Base-by-base conservation (phyloP, 2,113 vertebrate species). In the Hirundichthys speculiger region DNA sequence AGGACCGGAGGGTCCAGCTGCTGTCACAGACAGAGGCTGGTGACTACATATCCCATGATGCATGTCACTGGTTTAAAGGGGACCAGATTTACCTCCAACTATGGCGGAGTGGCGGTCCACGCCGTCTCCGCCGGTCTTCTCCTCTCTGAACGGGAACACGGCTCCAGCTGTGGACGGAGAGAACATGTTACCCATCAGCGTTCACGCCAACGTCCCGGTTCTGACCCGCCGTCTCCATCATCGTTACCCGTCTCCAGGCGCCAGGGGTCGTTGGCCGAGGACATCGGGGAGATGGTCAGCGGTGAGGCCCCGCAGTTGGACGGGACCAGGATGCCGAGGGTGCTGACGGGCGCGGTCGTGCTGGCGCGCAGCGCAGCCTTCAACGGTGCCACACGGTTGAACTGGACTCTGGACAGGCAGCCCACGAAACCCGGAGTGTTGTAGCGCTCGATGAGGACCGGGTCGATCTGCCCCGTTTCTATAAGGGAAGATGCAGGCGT, bases 301-400 rank as follows among this genome's bases (percentile, higher is more conserved):
- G 98, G 96, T 19, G 94, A 94, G 1, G 98, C 96, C 48, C 96
- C 97, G 8, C 97, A 99, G 86, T 98, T 99, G 76, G 97, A 99
- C 47, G 98, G 96, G 15, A 99, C 95, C 70, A 99, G 89, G 21
- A 96, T 94, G 11, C 97, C 97, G 67, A 96, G 93, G 49, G 94
- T 85, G 77, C 93, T 92, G 53, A 96, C 93, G 2, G 95, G 94
- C 0, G 95, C 93, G 21, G 85, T 16, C 78, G 91, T 57, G 1
- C 91, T 92, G 0, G 88, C 90, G 49, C 95, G 93, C 83, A 99
- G 72, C 0, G 96, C 97, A 0, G 95, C 94, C 80, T 99, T 99
- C 52, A 99, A 91, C 0, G 97, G 97, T 0, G 95, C 93, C 20
- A 98, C 87, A 3, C 91, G 91, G 92, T 99, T 98, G 79, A 97